Percentiles rank a stretch among this genome's conserved stretches.
Conservation (phyloP, 2,797 vertebrate genomes). For the Cygnus olor region DNA sequence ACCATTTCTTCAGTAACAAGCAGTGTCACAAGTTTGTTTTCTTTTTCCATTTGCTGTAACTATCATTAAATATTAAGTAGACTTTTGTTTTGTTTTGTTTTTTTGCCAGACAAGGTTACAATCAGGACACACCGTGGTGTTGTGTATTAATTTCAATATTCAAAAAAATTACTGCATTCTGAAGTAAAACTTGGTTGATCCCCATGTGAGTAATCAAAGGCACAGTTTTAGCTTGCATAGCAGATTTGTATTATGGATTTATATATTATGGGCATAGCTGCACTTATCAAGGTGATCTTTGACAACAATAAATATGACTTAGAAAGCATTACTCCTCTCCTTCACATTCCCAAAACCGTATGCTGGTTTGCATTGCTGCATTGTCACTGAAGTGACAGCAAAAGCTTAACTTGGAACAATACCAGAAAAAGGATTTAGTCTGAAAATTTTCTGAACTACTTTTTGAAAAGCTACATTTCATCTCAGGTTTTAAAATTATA, state of each 20-base stretch:
- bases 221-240: not conserved
- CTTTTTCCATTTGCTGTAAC: not conserved
- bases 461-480: not conserved
- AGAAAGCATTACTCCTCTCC: not conserved
- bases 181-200: not conserved
- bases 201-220: not conserved
- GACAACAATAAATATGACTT: not conserved
- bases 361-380: not conserved
- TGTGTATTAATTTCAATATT: not conserved
- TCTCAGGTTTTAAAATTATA: not conserved
- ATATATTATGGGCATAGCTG: not conserved
- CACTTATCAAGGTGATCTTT: not conserved
- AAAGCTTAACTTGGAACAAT: not conserved
- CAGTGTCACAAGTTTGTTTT: not conserved
- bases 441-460: not conserved
- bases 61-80: not conserved
- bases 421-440: not conserved
- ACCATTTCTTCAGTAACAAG: not conserved
- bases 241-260: not conserved
- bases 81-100: not conserved
- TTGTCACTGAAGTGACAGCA: not conserved
- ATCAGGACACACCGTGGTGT: rapidly evolving
- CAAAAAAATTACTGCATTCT: not conserved
- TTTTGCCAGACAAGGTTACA: not conserved
- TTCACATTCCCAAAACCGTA: not conserved